Percentiles rank a stretch among this genome's conserved stretches.
These are phyloP conservation scores for Mycalesis mineus DNA, from an alignment of 2,888 invertebrate species.

Conservation along the genomic window DNA sequence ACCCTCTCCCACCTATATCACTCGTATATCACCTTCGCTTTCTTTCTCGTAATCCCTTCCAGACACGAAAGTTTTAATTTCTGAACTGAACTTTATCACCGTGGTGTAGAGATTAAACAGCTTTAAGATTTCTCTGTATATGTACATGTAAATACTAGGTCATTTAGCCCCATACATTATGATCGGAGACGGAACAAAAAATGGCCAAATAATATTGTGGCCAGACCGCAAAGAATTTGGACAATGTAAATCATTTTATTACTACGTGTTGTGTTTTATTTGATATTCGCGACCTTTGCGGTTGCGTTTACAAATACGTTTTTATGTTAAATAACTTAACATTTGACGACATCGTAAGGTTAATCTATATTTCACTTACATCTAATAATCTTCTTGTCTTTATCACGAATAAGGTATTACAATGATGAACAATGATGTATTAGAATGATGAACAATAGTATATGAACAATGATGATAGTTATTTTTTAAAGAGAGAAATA, in stretches of 20 bases:
- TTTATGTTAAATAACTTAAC: background rate
- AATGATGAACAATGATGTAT: too few relatives aligned
- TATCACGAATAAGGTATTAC: too few relatives aligned
- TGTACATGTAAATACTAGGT: constrained; percentile 46
- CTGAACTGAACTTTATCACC: constrained; percentile 52
- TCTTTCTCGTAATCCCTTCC: constrained; percentile 50
- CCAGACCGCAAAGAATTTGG: constrained; percentile 65
- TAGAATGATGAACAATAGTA: too few relatives aligned
- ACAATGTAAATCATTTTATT: constrained; percentile 76
- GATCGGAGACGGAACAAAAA: constrained; percentile 66
- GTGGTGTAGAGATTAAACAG: constrained; percentile 31
- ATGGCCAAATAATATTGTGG: constrained; percentile 69
- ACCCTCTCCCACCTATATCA: constrained; percentile 48
- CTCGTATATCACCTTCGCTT: constrained; percentile 57
- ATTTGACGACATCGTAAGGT: background rate
- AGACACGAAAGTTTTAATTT: constrained; percentile 29
- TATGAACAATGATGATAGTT: too few relatives aligned
- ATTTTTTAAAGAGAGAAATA: too few relatives aligned
- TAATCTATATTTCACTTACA: too few relatives aligned
- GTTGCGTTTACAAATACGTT: constrained; percentile 32
- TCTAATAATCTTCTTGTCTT: too few relatives aligned
- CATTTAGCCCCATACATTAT: constrained; percentile 71
- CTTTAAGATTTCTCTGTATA: constrained; percentile 12
- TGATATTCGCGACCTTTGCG: constrained; percentile 55
- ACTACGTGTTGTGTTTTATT: constrained; percentile 66